These are phyloP conservation scores for Dorcus hopei DNA, from an alignment of 2,888 invertebrate species.

Conservation along the genomic window DNA sequence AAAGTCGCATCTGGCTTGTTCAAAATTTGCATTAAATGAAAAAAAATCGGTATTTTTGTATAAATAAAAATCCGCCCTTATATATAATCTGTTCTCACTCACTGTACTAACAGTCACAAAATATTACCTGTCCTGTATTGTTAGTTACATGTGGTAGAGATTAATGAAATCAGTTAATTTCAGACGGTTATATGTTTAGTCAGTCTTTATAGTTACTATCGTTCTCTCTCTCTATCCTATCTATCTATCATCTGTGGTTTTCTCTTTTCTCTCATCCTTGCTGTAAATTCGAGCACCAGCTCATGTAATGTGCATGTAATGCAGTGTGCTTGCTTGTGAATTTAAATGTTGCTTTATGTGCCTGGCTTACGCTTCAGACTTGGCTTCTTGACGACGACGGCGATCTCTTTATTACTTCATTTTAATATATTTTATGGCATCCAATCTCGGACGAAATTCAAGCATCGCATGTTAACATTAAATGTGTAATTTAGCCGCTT, in stretches of 20 bases:
- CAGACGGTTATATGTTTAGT: neutral
- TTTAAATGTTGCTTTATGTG: slow-evolving; percentile 3
- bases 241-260: slow-evolving; percentile 9
- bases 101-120: slow-evolving; percentile 36
- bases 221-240: slow-evolving; percentile 16
- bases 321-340: slow-evolving; percentile 7
- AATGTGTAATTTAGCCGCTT: slow-evolving; percentile 8
- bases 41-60: no score
- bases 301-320: slow-evolving; percentile 4
- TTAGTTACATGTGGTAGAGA: slow-evolving; percentile 7
- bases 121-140: slow-evolving; percentile 15
- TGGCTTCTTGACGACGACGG: neutral
- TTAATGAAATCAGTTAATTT: neutral
- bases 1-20: no score
- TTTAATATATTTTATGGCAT: neutral
- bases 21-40: no score
- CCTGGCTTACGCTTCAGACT: neutral
- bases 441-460: neutral
- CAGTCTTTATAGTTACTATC: slow-evolving; percentile 6
- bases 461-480: slow-evolving; percentile 10
- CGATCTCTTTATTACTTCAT: neutral
- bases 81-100: slow-evolving; percentile 29
- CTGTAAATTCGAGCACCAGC: neutral
- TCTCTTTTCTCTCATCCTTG: slow-evolving; percentile 1
- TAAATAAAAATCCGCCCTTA: neutral